These are phyloP conservation scores for Eurois occulta DNA, from an alignment of 2,888 invertebrate genomes.

Conservation along the genomic window DNA sequence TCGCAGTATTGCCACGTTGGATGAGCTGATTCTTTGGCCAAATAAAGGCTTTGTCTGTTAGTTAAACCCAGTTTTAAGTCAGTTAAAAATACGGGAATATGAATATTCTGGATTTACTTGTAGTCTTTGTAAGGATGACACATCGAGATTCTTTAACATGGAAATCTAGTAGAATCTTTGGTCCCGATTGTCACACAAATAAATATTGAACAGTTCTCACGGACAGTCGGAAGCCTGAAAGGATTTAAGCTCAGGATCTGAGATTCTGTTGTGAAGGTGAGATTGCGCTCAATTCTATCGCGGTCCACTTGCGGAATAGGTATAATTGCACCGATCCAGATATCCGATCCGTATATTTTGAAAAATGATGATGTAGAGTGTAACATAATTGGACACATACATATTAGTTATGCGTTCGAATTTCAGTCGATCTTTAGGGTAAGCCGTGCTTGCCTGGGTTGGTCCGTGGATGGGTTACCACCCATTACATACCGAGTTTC, in stretches of 20 bases:
- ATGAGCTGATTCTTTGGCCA: too few species aligned
- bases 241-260: constrained; percentile 1
- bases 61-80: not conserved
- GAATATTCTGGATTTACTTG: not conserved
- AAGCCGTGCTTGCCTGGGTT: too few species aligned
- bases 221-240: not conserved
- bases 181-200: not conserved
- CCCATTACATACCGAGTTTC: too few species aligned
- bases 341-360: not conserved
- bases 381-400: not conserved
- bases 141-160: not conserved
- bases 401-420: not conserved
- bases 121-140: not conserved
- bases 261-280: not conserved
- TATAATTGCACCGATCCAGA: not conserved
- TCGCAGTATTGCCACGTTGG: too few species aligned
- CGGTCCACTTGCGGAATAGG: not conserved
- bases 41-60: too few species aligned
- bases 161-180: not conserved
- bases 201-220: constrained; percentile 31
- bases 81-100: not conserved
- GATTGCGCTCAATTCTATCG: not conserved
- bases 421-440: not conserved
- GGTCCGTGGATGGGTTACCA: too few species aligned
- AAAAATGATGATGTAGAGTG: not conserved